Base-by-base conservation (phyloP, 2,888 invertebrate genomes). In the Euproctis similis region DNA sequence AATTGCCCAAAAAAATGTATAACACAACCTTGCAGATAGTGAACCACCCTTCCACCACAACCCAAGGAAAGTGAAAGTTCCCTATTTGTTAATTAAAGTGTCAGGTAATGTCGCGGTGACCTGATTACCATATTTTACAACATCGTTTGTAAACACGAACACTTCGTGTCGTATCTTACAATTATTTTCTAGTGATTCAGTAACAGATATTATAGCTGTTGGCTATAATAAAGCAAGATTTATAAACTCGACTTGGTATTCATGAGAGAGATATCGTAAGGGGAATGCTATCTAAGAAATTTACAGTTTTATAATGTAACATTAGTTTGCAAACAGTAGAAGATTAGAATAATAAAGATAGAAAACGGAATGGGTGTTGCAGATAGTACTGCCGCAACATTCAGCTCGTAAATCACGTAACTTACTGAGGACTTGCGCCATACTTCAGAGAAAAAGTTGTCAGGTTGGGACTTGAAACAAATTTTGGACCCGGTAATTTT, bases 271-370 rank as follows among this genome's bases (percentile, higher is more conserved):
- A 31, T 41, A 39, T 37, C 24, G 23, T 34, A 39, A 27, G 36
- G 25, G 31, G 35, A 39, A 22, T 29, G 28, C 18, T 41, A 38
- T 52, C 52, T 30, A 12, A 29, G 19, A 28, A 36, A 32, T 38
- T 42, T 24, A 42, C 32, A 36, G 33, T 40, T 51, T 47, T 35
- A 46, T 43, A 49, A 52, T 47, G 28, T 26, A 36, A 46, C 46
- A 48, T 42, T 46, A 36, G 39, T 46, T 48, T 48, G 48, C 46
- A 49, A 52, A 49, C 43, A 43, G 31, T 26, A 19, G 29, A 26
- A 46, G 46, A 46, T 46, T 40, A 37, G 26, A 34, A 46, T 49
- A 45, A 57, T 55, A 50, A n/a, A n/a, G n/a, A n/a, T n/a, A n/a
- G n/a, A n/a, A n/a, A n/a, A n/a, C n/a, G n/a, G n/a, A n/a, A n/a